Conservation (phyloP, 1,140 invertebrate genomes). For the Drosophila bocqueti region DNA sequence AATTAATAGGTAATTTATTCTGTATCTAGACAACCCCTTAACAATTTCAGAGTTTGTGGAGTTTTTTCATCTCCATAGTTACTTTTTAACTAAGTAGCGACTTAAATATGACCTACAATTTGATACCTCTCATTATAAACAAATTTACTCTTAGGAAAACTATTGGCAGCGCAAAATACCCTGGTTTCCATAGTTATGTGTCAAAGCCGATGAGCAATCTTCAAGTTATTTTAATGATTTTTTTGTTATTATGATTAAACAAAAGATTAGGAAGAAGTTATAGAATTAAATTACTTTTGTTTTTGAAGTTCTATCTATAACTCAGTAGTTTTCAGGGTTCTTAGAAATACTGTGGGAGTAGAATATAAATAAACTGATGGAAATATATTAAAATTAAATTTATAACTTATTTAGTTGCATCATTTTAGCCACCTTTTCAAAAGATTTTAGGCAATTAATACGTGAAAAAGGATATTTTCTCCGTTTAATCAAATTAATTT, state of each 20-base stretch:
- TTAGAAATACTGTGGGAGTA: neutral
- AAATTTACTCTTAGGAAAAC: neutral
- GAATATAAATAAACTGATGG: too few species aligned
- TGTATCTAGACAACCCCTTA: neutral
- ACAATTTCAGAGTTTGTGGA: neutral
- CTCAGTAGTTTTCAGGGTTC: neutral
- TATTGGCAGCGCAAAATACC: neutral
- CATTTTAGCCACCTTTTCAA: neutral
- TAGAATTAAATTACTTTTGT: neutral
- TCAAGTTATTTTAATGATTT: neutral
- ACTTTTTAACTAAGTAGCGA: neutral
- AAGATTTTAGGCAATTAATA: neutral
- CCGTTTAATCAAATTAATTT: neutral
- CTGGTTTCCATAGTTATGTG: constrained; percentile 18
- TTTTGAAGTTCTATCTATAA: neutral
- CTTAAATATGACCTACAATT: neutral
- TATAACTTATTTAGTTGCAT: neutral
- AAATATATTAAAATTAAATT: too few species aligned
- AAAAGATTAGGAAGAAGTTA: constrained; percentile 16
- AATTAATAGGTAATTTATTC: constrained; percentile 7
- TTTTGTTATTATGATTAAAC: constrained; percentile 29
- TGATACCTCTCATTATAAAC: neutral
- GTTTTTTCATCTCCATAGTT: constrained; percentile 6
- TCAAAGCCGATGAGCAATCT: neutral
- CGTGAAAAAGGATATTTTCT: rapidly evolving